These are phyloP conservation scores for Lepas anatifera DNA, from an alignment of 2,888 invertebrate species.

Conservation along the genomic window DNA sequence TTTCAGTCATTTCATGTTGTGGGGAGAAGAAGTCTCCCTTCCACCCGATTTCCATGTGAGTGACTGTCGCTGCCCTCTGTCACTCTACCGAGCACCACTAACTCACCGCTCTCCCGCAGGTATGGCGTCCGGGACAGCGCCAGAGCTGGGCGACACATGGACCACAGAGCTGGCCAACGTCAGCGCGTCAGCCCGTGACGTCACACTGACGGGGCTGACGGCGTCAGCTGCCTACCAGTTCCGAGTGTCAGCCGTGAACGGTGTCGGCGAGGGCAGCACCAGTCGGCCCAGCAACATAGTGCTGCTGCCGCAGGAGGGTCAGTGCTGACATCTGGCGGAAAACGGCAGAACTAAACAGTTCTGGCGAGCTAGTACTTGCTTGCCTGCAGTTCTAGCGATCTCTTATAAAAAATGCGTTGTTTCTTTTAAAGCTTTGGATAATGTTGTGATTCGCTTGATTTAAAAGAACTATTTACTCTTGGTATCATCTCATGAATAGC, in stretches of 20 bases:
- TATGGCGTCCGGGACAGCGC: not conserved
- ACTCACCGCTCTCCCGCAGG: not conserved
- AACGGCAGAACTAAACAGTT: constrained; percentile 30
- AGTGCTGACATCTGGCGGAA: constrained; percentile 24
- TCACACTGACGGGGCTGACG: constrained; percentile 68
- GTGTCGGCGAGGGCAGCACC: constrained; percentile 85
- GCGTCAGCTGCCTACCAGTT: constrained; percentile 95
- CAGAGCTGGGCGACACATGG: constrained; percentile 56
- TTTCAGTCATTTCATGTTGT: too few relatives aligned
- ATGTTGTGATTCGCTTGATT: too few relatives aligned
- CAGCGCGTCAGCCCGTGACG: constrained; percentile 62
- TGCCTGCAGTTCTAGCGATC: too few relatives aligned
- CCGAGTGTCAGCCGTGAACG: constrained; percentile 90
- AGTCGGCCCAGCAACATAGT: constrained; percentile 81
- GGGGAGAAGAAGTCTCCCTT: not conserved
- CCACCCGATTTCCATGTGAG: too few relatives aligned
- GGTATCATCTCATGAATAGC: too few relatives aligned
- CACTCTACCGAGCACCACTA: too few relatives aligned
- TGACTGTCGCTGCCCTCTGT: too few relatives aligned
- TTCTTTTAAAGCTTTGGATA: too few relatives aligned
- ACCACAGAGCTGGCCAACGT: constrained; percentile 75
- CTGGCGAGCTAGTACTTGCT: too few relatives aligned
- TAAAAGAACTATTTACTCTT: too few relatives aligned
- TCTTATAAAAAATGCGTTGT: too few relatives aligned
- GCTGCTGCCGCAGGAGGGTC: constrained; percentile 92